Evolutionary conservation across 2,888 invertebrate species (phyloP), one percentile per base, ranked within the genome.

Genomic region (Pachliopta kotzebuea): DNA sequence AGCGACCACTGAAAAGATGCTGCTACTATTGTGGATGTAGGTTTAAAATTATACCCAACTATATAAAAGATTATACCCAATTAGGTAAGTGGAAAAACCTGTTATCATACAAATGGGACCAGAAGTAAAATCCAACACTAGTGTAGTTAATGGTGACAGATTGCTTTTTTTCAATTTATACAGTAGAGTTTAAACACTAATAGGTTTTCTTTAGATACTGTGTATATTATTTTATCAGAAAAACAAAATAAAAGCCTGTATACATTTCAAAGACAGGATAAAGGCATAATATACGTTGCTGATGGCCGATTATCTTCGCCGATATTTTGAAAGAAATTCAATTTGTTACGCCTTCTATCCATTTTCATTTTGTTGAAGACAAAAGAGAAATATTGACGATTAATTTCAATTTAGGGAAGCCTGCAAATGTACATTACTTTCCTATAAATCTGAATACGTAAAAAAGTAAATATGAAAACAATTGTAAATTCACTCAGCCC

Each of bases 261-360:
- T 24, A 11, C 3, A 1, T 54, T 23, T 54, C 26, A 24, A 23
- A 54, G 11, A 8, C 24, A 24, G 21, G 11, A 50, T 50, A 54
- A 24, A 54, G 21, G 24, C 26, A 54, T 54, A 24, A 24, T 54
- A 18, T 54, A 26, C 23, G 53, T 24, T 26, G 26, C 53, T 54
- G 53, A 54, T 54, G 18, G 26, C 26, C 53, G 23, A 53, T 60
- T 60, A 60, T 60, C 50, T 56, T 42, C 24, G 60, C 54, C 42
- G 24, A 24, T 42, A 54, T 60, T 60, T 61, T 55, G 45, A 21
- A 45, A 61, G 29, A 21, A 55, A 55, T 61, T 49, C 55, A 61
- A 55, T 61, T 61, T 55, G 42, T 56, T 31, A 42, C 20, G 56
- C 56, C 37, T 56, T 37, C 37, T n/a, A 37, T 37, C 56, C 56